Percentiles rank a stretch among this genome's conserved stretches.
Conservation (phyloP, 2,113 vertebrate genomes). For the Pelecanus crispus region DNA sequence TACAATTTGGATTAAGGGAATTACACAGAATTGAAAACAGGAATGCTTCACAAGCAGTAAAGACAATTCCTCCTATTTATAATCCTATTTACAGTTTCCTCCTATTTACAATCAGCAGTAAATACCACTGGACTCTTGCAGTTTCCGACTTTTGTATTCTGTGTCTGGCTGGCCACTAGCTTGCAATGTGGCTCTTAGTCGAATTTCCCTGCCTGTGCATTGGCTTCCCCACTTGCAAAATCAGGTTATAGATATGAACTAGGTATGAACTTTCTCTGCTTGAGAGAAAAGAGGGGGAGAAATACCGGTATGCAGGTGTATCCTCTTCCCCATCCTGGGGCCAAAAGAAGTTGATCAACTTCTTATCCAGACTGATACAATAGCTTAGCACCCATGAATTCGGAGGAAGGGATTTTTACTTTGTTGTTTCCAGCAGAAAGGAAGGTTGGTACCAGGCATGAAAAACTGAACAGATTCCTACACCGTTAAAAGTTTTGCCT, state of each 20-base stretch:
- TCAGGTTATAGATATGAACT: background rate
- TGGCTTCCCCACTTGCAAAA: background rate
- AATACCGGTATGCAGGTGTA: background rate
- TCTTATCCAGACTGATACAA: background rate
- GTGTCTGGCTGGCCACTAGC: background rate
- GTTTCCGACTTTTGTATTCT: background rate
- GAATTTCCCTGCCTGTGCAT: background rate
- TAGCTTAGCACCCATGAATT: background rate
- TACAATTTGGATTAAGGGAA: background rate
- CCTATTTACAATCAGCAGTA: background rate
- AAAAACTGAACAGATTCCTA: background rate
- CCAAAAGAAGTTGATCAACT: background rate
- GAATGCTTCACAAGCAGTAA: background rate
- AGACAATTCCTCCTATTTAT: background rate
- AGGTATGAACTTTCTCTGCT: background rate
- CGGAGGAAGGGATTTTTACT: background rate
- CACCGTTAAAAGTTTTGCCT: background rate
- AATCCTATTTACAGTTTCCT: background rate
- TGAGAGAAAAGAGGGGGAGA: background rate
- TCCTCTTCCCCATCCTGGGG: background rate
- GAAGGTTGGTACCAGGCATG: background rate
- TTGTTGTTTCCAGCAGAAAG: background rate
- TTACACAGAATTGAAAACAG: background rate
- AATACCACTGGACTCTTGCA: background rate
- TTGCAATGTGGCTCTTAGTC: fast-evolving